Evolutionary conservation across 2,113 vertebrate species (phyloP), one percentile per base, ranked within the genome.

Genomic region (Diphyllodes magnificus): DNA sequence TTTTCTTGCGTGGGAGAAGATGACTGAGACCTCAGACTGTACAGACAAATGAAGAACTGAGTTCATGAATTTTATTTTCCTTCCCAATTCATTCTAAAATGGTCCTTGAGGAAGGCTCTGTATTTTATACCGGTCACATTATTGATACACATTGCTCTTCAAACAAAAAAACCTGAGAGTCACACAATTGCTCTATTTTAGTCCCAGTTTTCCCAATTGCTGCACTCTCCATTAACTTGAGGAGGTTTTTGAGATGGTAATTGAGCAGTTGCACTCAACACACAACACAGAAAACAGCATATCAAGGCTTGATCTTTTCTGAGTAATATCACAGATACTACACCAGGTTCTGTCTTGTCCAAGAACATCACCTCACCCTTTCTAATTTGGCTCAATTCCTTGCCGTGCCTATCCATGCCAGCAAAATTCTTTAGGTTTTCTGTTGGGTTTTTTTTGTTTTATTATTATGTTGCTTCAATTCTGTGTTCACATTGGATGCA

Each of bases 301-400:
- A 92, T 69, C 27, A 75, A 91, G 54, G 47, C 66, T 75, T 50
- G 21, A 89, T 92, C 28, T 68, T 50, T 61, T 42, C 39, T 64
- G 45, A 77, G 18, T 50, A 33, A 44, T 93, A 92, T 75, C n/a
- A 51, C 25, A 82, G 31, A 31, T 75, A 37, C 11, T 73, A 44
- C 42, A 81, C 66, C 86, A 94, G 42, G 93, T 86, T 91, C 88
- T 90, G 49, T 95, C 90, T 95, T 95, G 91, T 75, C 39, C 56
- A 64, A 65, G 56, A 87, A 82, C 54, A 86, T 49, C 70, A 79
- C 76, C 51, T 88, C 61, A 57, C 53, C 30, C 60, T 79, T 64
- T 82, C 37, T 76, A 65, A 72, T 72, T 64, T 91, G 77, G 57
- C 65, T 91, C 24, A 66, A 17, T 47, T 79, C 20, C 39, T 72